These are phyloP conservation scores for Pseudocheirus occidentalis DNA, from an alignment of 2,797 vertebrate species.

Conservation along the genomic window DNA sequence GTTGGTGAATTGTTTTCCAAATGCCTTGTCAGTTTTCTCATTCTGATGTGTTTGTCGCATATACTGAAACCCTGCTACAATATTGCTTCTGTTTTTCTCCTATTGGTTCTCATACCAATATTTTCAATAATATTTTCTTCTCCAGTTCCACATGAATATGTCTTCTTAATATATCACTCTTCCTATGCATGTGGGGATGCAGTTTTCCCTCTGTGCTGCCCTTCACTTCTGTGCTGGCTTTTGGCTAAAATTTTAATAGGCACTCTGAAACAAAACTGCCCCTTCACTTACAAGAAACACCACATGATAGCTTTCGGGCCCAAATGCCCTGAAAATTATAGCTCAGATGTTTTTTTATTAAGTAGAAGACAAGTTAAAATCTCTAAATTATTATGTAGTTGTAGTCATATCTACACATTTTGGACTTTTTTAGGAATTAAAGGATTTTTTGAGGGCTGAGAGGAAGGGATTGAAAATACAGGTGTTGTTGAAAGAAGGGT, in stretches of 20 bases:
- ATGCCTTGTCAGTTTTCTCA: background rate
- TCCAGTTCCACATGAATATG: background rate
- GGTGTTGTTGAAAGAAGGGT: background rate
- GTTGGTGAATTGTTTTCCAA: background rate
- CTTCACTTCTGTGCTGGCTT: background rate
- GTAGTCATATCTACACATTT: background rate
- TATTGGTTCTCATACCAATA: background rate
- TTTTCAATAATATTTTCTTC: background rate
- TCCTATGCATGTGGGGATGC: background rate
- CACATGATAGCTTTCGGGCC: background rate
- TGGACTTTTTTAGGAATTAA: background rate
- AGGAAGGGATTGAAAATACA: background rate
- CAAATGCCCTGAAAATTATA: background rate
- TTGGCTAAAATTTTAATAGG: background rate
- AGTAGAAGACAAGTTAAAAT: background rate
- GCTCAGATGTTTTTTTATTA: background rate
- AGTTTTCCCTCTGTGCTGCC: background rate
- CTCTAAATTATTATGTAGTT: background rate
- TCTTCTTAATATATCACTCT: background rate
- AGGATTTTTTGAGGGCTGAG: background rate
- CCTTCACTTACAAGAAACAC: background rate
- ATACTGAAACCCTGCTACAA: background rate
- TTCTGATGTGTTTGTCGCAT: background rate
- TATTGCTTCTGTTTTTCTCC: background rate
- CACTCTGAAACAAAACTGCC: background rate